phyloP scores from a whole-genome alignment of 2,113 vertebrate genomes.

The Centrocercus urophasianus region DNA sequence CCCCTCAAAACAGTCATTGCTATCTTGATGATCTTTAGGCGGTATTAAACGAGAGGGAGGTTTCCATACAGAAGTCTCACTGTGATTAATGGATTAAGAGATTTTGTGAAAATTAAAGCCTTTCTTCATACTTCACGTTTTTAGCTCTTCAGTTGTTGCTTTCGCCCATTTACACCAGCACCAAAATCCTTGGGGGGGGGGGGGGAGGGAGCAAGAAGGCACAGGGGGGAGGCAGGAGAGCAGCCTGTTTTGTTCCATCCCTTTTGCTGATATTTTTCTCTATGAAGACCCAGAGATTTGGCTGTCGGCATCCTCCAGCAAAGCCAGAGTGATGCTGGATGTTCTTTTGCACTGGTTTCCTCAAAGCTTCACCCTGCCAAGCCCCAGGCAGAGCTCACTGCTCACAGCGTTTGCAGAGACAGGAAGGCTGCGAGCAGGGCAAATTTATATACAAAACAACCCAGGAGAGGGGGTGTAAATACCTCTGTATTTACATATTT shows the following conservation, averaged over 20 bases:
- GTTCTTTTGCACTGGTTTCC: background rate
- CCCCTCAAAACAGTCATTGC: background rate
- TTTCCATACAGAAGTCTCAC: background rate
- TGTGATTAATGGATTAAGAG: conserved; percentile 7
- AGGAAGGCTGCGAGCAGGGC: background rate
- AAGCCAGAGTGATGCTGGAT: background rate
- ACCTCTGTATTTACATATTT: conserved; percentile 22
- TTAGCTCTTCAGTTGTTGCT: background rate
- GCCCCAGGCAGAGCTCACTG: background rate
- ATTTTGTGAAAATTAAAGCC: conserved; percentile 7
- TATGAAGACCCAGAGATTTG: rapidly evolving
- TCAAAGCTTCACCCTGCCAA: background rate
- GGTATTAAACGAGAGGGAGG: background rate
- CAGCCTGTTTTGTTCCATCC: background rate
- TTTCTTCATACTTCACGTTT: background rate
- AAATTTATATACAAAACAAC: background rate
- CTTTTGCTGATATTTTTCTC: background rate
- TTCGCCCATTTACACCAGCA: background rate
- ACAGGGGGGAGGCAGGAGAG: background rate
- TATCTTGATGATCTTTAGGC: background rate
- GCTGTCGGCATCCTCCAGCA: background rate
- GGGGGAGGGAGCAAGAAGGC: background rate
- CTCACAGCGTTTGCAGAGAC: background rate
- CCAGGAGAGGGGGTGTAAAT: background rate
- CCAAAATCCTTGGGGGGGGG: background rate